Percentiles rank a stretch among this genome's conserved stretches.
These are phyloP conservation scores for Chloroceryle amazona DNA, from an alignment of 2,797 vertebrate species.

Conservation along the genomic window DNA sequence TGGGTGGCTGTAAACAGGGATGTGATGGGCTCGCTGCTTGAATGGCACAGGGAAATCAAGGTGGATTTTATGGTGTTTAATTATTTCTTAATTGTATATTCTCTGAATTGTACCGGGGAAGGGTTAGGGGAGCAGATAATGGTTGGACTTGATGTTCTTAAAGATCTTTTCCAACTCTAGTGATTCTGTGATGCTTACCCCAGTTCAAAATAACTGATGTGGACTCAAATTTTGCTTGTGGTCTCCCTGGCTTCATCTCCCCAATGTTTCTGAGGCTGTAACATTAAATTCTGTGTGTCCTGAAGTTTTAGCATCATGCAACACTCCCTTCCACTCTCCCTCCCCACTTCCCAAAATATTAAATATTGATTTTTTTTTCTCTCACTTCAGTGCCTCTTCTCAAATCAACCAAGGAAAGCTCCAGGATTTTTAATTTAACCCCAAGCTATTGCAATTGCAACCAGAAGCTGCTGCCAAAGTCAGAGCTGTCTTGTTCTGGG, in stretches of 20 bases:
- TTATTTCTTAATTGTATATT: not conserved
- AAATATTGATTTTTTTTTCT: not conserved
- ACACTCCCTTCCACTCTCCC: too few relatives aligned
- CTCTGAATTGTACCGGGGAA: not conserved
- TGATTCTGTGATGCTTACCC: too few relatives aligned
- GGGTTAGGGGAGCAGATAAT: too few relatives aligned
- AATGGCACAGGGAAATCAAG: fast-evolving
- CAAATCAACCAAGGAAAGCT: not conserved
- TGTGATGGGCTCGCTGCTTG: fast-evolving
- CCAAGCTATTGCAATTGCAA: not conserved
- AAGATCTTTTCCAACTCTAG: too few relatives aligned
- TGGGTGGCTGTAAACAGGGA: not conserved
- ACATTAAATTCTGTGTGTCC: not conserved
- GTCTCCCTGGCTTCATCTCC: not conserved
- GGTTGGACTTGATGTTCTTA: too few relatives aligned
- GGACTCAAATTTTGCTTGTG: fast-evolving
- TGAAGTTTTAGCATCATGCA: not conserved
- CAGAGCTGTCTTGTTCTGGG: not conserved
- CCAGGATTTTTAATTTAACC: not conserved
- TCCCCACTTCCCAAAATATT: not conserved
- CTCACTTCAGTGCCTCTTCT: not conserved
- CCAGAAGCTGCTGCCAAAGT: not conserved
- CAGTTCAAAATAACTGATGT: not conserved
- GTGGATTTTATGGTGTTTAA: not conserved
- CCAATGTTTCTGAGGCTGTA: not conserved